Base-by-base conservation (phyloP, 2,797 vertebrate species). In the Coluber constrictor region DNA sequence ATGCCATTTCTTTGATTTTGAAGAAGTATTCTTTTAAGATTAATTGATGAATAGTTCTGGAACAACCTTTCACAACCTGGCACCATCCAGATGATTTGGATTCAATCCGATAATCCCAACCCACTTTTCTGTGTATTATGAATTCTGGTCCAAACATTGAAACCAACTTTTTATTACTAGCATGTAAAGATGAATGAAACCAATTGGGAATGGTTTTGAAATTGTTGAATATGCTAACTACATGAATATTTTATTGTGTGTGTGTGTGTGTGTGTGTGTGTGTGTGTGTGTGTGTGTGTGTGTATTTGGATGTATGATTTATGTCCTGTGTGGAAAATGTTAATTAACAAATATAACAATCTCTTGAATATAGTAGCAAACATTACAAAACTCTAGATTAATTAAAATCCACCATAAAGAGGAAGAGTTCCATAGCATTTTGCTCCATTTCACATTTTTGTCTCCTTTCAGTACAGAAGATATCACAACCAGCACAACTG, bases 1-100 rank as follows among this genome's bases (percentile, higher is more conserved):
- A 86, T 91, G 90, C 90, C 60, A 37, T 27, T 89, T 93, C 74
- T 59, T 74, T 51, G 4, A 70, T 57, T 89, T 94, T 92, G 61
- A 92, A 66, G 0, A 0, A 1, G 88, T 29, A 20, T 79, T 86
- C 29, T 86, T 61, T 43, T 43, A 66, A 25, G 47, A 51, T 70
- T 43, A 4, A 43, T 54, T 96, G 29, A 83, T 25, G 20, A 83
- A 83, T 83, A 83, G 37, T 43, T 83, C 74, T 83, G 74, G 74
- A 47, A 47, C 18, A 83, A 79, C 23, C 43, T 25, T 47, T 47
- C 20, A 25, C 10, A 83, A 25, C 10, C 20, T 83, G 74, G 10
- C 74, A 47, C 10, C 23, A 83, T 83, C 37, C 74, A 83, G 20
- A 47, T 83, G 37, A 37, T 83, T 83, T 83, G 20, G 37, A 83